A percentile compares a stretch with the other conserved stretches of the same genome.
phyloP scores from a whole-genome alignment of 2,888 invertebrate genomes.

The Lypha dubia region DNA sequence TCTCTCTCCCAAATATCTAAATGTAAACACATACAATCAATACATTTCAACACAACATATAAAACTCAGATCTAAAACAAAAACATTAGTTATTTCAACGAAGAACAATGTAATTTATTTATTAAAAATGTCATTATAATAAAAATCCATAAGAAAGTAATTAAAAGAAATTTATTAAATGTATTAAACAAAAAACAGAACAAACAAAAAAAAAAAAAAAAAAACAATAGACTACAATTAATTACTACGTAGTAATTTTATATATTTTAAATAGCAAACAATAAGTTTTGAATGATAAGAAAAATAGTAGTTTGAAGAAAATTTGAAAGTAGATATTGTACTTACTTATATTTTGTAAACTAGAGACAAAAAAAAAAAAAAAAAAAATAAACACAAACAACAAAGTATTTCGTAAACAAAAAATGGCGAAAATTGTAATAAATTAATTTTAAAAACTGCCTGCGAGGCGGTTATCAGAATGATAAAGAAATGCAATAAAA shows the following conservation, averaged over 20 bases:
- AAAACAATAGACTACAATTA: conserved; percentile 20
- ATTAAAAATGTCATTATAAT: conserved; percentile 34
- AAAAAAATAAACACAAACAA: no score
- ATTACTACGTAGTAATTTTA: background rate
- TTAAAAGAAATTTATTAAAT: conserved; percentile 60
- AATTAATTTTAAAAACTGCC: conserved; percentile 49
- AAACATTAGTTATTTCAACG: conserved; percentile 53
- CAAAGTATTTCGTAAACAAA: conserved; percentile 29
- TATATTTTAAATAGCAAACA: conserved; percentile 13
- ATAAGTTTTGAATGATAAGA: conserved; percentile 47
- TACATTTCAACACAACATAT: conserved; percentile 54
- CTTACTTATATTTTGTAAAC: conserved; percentile 25
- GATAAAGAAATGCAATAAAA: conserved; percentile 13
- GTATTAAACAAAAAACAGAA: conserved; percentile 30
- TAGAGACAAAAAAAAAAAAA: no score
- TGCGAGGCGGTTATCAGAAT: conserved; percentile 40
- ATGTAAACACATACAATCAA: conserved; percentile 46
- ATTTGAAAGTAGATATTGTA: conserved; percentile 44
- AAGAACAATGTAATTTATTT: conserved; percentile 59
- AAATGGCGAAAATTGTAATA: background rate
- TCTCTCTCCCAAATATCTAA: background rate
- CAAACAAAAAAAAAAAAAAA: no score
- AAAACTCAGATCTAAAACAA: no score
- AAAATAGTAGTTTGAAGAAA: conserved; percentile 30
- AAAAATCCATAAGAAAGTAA: conserved; percentile 46